Conservation (phyloP, 1,140 invertebrate species). For the Pseudobourletiella spinata region DNA sequence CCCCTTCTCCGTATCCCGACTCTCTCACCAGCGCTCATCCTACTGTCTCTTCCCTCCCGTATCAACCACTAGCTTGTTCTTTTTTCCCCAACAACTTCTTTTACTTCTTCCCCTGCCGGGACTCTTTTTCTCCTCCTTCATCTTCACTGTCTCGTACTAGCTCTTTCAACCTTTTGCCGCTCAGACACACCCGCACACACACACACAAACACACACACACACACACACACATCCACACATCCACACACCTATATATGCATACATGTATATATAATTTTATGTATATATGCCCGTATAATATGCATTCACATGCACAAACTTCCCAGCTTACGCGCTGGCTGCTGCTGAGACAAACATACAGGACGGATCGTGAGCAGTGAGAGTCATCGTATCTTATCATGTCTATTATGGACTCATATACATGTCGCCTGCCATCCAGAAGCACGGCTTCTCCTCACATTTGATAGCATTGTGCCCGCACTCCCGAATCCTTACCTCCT, state of each 20-base stretch:
- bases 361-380: slow-evolving; percentile 1
- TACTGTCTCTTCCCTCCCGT: background rate
- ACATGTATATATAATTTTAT: too few species aligned
- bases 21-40: background rate
- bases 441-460: background rate
- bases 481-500: background rate
- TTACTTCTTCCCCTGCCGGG: background rate
- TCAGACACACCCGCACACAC: too few species aligned
- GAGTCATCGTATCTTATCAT: slow-evolving; percentile 7
- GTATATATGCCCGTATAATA: too few species aligned
- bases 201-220: too few species aligned
- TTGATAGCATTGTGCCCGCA: background rate
- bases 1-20: slow-evolving; percentile 5
- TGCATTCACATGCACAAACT: too few species aligned
- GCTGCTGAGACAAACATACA: too few species aligned
- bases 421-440: background rate
- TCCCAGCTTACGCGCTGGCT: too few species aligned
- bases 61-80: background rate
- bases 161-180: too few species aligned
- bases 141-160: background rate
- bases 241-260: too few species aligned
- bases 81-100: background rate
- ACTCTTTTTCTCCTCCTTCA: background rate
- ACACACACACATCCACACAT: too few species aligned
- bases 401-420: slow-evolving; percentile 3